Conservation (phyloP, 2,888 invertebrate species). For the Ditula angustiorana region DNA sequence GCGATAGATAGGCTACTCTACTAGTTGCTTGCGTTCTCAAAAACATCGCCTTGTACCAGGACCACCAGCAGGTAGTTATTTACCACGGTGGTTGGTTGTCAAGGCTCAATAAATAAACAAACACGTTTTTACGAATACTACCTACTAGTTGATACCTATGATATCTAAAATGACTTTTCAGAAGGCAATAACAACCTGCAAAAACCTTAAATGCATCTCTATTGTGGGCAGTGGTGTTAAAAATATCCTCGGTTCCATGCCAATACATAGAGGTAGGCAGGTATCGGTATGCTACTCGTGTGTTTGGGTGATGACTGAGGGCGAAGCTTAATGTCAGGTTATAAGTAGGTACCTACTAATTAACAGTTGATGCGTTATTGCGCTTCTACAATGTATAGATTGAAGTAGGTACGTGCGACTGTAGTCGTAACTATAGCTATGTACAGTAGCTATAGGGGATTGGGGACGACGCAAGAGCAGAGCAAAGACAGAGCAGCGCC, state of each 20-base stretch:
- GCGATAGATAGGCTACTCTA: constrained; percentile 17
- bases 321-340: neutral
- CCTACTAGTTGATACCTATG: too few species aligned
- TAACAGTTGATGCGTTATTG: neutral
- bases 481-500: constrained; percentile 70
- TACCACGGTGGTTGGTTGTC: too few species aligned
- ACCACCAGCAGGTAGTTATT: neutral
- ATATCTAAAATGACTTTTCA: neutral
- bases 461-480: constrained; percentile 79
- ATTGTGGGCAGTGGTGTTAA: too few species aligned
- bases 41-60: too few species aligned
- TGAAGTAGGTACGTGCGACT: neutral
- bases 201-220: too few species aligned
- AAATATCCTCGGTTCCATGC: too few species aligned
- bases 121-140: neutral
- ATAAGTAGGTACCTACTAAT: neutral
- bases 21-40: constrained; percentile 26
- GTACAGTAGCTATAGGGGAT: constrained; percentile 43
- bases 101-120: too few species aligned
- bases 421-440: neutral
- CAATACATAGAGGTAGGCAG: neutral
- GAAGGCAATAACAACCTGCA: neutral
- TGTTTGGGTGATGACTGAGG: neutral
- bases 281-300: neutral
- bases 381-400: too few species aligned